A percentile compares a stretch with the other conserved stretches of the same genome.
Evolutionary conservation across 2,113 vertebrate genomes (phyloP).

Genomic region (Meles meles): DNA sequence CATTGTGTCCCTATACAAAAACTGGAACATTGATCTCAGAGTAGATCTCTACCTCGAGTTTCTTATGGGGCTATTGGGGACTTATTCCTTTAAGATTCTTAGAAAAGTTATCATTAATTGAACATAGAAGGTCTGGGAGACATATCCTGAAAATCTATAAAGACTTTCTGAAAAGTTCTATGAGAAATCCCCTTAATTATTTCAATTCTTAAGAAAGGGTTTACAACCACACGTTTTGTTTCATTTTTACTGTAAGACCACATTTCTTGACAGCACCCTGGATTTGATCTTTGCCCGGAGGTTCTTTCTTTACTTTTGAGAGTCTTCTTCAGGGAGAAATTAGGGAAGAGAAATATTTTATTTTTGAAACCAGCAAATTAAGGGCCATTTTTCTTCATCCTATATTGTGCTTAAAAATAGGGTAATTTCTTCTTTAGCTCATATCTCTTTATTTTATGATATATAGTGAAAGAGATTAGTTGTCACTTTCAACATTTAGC

Average conservation of each 20-base stretch:
- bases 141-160: neutral
- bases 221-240: neutral
- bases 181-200: neutral
- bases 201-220: neutral
- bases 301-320: neutral
- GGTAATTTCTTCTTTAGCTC: slow-evolving; percentile 5
- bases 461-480: neutral
- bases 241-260: neutral
- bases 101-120: neutral
- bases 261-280: neutral
- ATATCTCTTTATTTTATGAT: neutral
- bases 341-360: neutral
- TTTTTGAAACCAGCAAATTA: neutral
- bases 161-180: neutral
- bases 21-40: neutral
- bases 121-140: neutral
- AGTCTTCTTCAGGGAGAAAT: neutral
- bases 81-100: neutral
- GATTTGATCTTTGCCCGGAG: neutral
- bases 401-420: neutral
- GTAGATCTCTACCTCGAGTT: neutral
- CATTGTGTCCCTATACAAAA: neutral
- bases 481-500: neutral
- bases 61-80: neutral
- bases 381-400: neutral